Evolutionary conservation across 2,113 vertebrate genomes (phyloP).

Genomic region (Tiliqua scincoides): DNA sequence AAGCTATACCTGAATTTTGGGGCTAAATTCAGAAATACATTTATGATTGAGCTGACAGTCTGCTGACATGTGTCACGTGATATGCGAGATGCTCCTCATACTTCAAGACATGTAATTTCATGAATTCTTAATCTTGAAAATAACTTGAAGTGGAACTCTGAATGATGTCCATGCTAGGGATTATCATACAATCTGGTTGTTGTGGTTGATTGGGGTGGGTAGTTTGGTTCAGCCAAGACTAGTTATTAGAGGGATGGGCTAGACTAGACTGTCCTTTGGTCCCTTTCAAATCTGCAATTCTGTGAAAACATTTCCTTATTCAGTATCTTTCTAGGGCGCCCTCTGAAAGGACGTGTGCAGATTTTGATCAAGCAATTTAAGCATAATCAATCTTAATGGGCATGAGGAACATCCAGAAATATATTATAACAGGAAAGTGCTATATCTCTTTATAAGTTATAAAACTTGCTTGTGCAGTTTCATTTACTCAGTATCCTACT

Average conservation of each 20-base stretch:
- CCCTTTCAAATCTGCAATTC: not conserved
- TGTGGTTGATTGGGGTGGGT: not conserved
- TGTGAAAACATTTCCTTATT: conserved; percentile 11
- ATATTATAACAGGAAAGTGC: conserved; percentile 16
- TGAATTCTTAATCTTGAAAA: not conserved
- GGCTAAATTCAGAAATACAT: not conserved
- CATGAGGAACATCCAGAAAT: conserved; percentile 21
- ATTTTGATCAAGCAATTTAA: conserved; percentile 3
- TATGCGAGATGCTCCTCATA: not conserved
- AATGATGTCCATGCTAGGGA: not conserved
- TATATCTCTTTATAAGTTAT: conserved; percentile 26
- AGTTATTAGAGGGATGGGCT: not conserved
- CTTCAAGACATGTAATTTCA: not conserved
- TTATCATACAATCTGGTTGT: not conserved
- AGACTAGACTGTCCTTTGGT: not conserved
- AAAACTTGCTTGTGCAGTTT: conserved; percentile 12
- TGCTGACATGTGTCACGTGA: no score
- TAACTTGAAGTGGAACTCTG: no score
- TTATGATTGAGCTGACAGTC: not conserved
- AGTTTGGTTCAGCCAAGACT: not conserved
- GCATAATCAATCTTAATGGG: conserved; percentile 31
- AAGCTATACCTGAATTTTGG: not conserved
- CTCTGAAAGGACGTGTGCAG: not conserved
- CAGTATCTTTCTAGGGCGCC: conserved; percentile 1
- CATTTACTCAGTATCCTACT: conserved; percentile 20